A percentile compares a stretch with the other conserved stretches of the same genome.
These are phyloP conservation scores for Galerucella calmariensis DNA, from an alignment of 2,888 invertebrate species.

Conservation along the genomic window DNA sequence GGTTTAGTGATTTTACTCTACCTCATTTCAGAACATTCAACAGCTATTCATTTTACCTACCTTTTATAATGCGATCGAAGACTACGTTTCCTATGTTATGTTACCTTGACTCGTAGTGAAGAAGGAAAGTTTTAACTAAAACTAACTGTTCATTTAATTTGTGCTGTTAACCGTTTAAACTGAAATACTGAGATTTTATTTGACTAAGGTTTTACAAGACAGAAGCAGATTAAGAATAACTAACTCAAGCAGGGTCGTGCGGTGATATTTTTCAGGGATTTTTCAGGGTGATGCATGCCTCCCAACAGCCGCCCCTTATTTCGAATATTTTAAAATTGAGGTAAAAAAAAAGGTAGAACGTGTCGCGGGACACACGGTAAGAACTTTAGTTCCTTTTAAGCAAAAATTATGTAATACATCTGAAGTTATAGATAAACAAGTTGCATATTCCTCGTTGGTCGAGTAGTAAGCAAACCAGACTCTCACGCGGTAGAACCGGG, in stretches of 20 bases:
- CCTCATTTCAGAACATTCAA: background rate
- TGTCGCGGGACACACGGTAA: too few relatives aligned
- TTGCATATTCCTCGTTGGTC: too few relatives aligned
- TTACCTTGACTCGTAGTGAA: background rate
- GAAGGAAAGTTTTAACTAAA: background rate
- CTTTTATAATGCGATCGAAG: background rate
- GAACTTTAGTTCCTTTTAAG: too few relatives aligned
- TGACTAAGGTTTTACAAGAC: background rate
- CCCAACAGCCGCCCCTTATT: too few relatives aligned
- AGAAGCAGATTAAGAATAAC: background rate
- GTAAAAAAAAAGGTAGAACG: too few relatives aligned
- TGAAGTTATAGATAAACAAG: too few relatives aligned
- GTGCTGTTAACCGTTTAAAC: background rate
- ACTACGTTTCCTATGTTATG: background rate
- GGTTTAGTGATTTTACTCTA: slow-evolving; percentile 2
- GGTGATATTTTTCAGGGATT: too few relatives aligned
- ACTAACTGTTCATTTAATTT: background rate
- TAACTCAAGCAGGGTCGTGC: background rate
- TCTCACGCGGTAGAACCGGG: too few relatives aligned
- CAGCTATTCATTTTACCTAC: background rate
- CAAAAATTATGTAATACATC: too few relatives aligned
- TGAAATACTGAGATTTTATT: background rate
- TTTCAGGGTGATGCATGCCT: too few relatives aligned
- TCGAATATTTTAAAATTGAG: too few relatives aligned
- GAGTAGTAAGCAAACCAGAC: too few relatives aligned